A percentile compares a stretch with the other conserved stretches of the same genome.
Conservation (phyloP, 2,888 invertebrate species). For the Tenthredo livida region DNA sequence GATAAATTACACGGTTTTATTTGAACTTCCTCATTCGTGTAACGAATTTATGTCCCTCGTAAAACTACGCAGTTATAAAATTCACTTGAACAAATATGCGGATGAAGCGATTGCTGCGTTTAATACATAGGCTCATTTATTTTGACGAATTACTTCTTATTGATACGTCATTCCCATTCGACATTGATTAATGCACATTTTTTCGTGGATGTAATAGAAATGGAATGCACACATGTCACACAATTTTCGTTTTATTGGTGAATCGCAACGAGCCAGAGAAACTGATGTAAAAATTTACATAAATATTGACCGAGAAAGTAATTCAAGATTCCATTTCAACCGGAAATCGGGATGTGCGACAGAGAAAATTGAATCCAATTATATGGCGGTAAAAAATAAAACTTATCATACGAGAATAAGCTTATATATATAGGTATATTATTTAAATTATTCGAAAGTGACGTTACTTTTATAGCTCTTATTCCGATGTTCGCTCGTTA, state of each 20-base stretch:
- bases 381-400: neutral
- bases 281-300: constrained; percentile 1
- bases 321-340: neutral
- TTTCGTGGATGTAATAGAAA: neutral
- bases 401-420: neutral
- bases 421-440: neutral
- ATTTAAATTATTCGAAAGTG: constrained; percentile 13
- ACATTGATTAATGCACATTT: neutral
- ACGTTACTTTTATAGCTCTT: neutral
- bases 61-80: too few relatives aligned
- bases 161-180: neutral
- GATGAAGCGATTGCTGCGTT: neutral
- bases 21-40: too few relatives aligned
- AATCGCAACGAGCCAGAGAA: neutral
- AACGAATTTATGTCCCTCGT: too few relatives aligned
- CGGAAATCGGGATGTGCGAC: neutral
- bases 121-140: neutral
- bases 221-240: neutral
- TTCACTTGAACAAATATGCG: neutral
- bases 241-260: neutral
- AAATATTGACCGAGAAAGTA: neutral
- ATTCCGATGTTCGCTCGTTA: neutral
- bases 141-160: neutral
- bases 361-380: neutral
- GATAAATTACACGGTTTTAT: too few relatives aligned